Evolutionary conservation across 2,113 vertebrate genomes (phyloP), one percentile per base, ranked within the genome.

Genomic region (Epinephelus fuscoguttatus): DNA sequence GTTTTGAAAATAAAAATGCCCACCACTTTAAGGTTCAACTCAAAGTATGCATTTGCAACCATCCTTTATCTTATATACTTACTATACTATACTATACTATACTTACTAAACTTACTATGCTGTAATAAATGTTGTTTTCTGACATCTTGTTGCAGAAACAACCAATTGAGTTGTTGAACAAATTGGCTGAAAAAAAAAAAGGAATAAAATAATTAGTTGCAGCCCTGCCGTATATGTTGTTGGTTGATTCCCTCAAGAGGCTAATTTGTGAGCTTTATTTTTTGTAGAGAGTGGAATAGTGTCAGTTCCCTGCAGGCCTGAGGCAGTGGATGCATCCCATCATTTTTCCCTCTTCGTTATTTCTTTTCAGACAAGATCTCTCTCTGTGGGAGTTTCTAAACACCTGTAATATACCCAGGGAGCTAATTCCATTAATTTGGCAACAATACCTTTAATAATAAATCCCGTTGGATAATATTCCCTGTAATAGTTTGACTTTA

Each of bases 341-440:
- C 47, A 27, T 64, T 42, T 70, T 21, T 1, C 23, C 19, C 8
- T 70, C 15, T 70, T 76, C 57, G 45, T 78, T 25, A 30, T 70
- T 75, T 59, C 49, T 21, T 78, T 84, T 62, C 63, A 78, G 23
- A 25, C 1, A 8, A 62, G n/a, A 64, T 37, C 19, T 82, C 14
- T 71, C 70, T 50, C 85, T 42, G 4, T 80, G 76, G 77, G 69
- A 66, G 8, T 33, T 50, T 53, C 30, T 75, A 45, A 81, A 84
- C 59, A 76, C 56, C 59, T 59, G 23, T 62, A 53, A 78, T 71
- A 77, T 56, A 75, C 90, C 82, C 55, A 49, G 78, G 69, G 79
- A 86, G 45, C 37, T 73, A 76, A 85, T 90, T 84, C 55, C 21
- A 91, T 90, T 89, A 49, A 78, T 88, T 67, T 82, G 60, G 27